Conservation (phyloP, 2,797 vertebrate species). For the Enteromius unitaeniatus region DNA sequence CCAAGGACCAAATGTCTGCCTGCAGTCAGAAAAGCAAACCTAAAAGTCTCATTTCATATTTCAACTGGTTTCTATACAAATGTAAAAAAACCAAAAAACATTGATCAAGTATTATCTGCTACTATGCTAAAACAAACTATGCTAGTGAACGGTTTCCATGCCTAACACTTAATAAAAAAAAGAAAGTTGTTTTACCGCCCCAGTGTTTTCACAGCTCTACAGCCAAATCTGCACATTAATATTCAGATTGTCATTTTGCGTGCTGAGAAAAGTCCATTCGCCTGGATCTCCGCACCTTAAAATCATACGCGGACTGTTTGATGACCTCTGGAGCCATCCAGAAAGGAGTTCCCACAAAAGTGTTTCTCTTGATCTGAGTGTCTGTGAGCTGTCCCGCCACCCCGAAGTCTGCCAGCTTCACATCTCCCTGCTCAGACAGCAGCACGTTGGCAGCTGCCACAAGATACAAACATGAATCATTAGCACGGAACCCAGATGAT, state of each 20-base stretch:
- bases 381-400: constrained; percentile 89
- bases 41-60: neutral
- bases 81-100: neutral
- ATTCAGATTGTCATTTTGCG: constrained; percentile 17
- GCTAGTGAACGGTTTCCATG: neutral
- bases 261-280: neutral
- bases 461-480: constrained; percentile 31
- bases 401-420: constrained; percentile 89
- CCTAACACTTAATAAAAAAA: constrained; percentile 11
- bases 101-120: neutral
- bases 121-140: constrained; percentile 5
- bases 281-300: constrained; percentile 77
- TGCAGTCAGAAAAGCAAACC: constrained; percentile 60
- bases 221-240: constrained; percentile 16
- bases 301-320: constrained; percentile 90
- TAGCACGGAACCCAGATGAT: neutral
- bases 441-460: constrained; percentile 85
- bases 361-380: constrained; percentile 91
- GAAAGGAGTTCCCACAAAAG: constrained; percentile 89
- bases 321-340: constrained; percentile 93
- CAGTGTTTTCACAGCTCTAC: constrained; percentile 39
- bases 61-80: neutral
- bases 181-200: constrained; percentile 24
- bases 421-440: constrained; percentile 88
- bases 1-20: constrained; percentile 91